Conservation (phyloP, 2,888 invertebrate genomes). For the Drosophila macrospina region DNA sequence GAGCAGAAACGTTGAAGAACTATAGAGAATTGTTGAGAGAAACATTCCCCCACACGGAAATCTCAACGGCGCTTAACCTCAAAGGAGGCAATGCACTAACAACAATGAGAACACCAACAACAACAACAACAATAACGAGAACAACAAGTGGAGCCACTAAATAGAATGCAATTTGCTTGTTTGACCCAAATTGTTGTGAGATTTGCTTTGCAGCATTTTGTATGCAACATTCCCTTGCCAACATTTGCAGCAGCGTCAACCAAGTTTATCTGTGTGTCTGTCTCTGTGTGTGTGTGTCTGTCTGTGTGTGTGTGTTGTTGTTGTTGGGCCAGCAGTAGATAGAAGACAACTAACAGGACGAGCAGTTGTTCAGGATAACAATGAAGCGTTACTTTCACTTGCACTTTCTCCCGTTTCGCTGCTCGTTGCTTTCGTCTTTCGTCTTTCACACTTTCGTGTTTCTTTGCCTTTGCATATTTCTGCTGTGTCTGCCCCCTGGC, state of each 20-base stretch:
- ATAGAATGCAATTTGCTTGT: conserved; percentile 82
- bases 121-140: conserved; percentile 6
- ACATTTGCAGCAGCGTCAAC: conserved; percentile 5
- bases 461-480: conserved; percentile 62
- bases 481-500: too few relatives aligned
- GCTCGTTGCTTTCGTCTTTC: background rate
- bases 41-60: conserved; percentile 54
- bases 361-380: conserved; percentile 64
- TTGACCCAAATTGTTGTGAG: conserved; percentile 82
- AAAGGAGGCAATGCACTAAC: conserved; percentile 15
- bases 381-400: conserved; percentile 66
- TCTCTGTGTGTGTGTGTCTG: too few relatives aligned
- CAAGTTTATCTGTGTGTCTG: conserved; percentile 57
- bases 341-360: conserved; percentile 40
- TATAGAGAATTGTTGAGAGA: conserved; percentile 21
- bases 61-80: conserved; percentile 64
- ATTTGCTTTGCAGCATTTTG: conserved; percentile 70
- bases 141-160: conserved; percentile 64
- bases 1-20: conserved; percentile 2
- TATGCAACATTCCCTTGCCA: conserved; percentile 15
- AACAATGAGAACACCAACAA: conserved; percentile 29
- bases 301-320: conserved; percentile 27
- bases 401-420: conserved; percentile 10
- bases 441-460: conserved; percentile 20
- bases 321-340: conserved; percentile 19